Evolutionary conservation across 2,797 vertebrate species (phyloP).

Genomic region (Oceanodroma leucorhoa): DNA sequence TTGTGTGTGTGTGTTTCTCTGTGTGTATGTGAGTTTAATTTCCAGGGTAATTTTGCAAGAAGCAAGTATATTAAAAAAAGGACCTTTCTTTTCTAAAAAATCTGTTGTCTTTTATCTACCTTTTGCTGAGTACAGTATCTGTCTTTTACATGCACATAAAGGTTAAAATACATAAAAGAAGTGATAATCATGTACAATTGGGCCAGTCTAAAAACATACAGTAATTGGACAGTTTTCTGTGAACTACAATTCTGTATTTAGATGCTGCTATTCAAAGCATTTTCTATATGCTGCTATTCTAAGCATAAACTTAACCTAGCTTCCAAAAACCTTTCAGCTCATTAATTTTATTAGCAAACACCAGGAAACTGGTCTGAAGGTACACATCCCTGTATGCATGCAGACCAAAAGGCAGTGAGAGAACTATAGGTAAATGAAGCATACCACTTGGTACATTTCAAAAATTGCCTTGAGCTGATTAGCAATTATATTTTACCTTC

Average conservation of each 20-base stretch:
- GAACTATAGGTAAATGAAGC: background rate
- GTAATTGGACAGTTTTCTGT: background rate
- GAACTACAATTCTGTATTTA: background rate
- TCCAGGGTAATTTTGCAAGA: background rate
- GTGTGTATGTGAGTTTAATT: background rate
- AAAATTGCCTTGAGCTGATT: background rate
- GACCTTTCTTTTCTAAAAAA: background rate
- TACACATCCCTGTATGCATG: background rate
- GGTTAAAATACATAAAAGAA: background rate
- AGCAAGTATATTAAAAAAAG: background rate
- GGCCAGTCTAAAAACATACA: fast-evolving
- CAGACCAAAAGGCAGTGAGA: background rate
- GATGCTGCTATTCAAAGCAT: background rate
- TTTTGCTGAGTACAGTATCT: background rate
- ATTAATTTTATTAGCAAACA: background rate
- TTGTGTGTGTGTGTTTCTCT: background rate
- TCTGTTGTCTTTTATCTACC: background rate
- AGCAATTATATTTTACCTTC: background rate
- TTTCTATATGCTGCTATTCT: background rate
- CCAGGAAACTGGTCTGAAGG: background rate
- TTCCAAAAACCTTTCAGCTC: background rate
- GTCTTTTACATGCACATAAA: background rate
- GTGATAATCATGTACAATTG: fast-evolving
- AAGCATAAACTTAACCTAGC: background rate
- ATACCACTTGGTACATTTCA: background rate